These are phyloP conservation scores for Hyposmocoma kahamanoa DNA, from an alignment of 1,140 invertebrate genomes.

Conservation along the genomic window DNA sequence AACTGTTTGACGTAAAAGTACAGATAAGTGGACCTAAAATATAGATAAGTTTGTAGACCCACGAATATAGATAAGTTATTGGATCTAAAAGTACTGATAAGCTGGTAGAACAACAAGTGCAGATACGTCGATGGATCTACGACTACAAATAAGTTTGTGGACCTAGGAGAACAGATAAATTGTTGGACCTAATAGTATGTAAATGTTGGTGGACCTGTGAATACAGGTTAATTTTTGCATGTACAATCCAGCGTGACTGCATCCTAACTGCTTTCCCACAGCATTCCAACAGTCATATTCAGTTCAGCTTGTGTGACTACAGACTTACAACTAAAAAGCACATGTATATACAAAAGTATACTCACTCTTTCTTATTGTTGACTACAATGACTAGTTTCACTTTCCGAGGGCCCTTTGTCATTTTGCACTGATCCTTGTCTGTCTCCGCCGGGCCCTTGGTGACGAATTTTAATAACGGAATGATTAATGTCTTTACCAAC, in stretches of 20 bases:
- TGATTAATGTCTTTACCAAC: conserved; percentile 47
- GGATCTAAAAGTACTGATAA: no score
- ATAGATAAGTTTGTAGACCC: no score
- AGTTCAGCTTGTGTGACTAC: neutral
- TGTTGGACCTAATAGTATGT: no score
- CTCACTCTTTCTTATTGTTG: conserved; percentile 75
- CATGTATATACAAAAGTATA: conserved; percentile 24
- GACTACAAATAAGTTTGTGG: no score
- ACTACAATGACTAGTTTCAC: conserved; percentile 75
- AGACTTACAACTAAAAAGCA: neutral
- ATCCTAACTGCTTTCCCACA: neutral
- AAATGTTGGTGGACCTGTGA: no score
- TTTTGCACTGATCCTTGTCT: conserved; percentile 65
- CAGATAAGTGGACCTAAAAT: no score
- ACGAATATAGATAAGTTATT: no score
- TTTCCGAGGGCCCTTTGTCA: conserved; percentile 74
- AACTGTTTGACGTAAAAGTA: no score
- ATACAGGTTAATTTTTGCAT: neutral
- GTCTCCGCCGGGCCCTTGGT: conserved; percentile 60
- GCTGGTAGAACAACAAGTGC: no score
- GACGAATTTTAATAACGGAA: conserved; percentile 69
- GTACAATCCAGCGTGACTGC: neutral
- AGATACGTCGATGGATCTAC: no score
- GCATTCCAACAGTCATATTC: neutral
- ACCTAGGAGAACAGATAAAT: no score